phyloP scores from a whole-genome alignment of 2,797 vertebrate species.

The Tokudaia tokunoshimensis region DNA sequence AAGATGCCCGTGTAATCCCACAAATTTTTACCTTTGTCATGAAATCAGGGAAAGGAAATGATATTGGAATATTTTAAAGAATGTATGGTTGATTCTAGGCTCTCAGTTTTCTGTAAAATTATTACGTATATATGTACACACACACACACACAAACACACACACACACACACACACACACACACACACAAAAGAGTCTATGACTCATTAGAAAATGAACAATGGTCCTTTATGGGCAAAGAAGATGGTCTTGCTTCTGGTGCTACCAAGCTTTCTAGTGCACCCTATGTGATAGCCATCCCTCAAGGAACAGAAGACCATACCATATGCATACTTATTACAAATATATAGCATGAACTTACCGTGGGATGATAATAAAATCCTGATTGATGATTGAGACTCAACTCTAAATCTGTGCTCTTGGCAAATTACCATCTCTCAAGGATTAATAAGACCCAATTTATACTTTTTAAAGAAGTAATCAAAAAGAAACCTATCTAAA shows the following conservation, averaged over 20 bases:
- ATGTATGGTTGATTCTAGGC: not conserved
- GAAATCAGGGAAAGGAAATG: not conserved
- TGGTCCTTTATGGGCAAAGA: not conserved
- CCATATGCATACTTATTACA: not conserved
- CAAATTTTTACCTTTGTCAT: slow-evolving; percentile 5
- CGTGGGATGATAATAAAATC: slow-evolving; percentile 32
- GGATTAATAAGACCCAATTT: slow-evolving; percentile 48
- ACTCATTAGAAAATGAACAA: not conserved
- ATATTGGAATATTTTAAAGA: not conserved
- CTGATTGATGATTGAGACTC: not conserved
- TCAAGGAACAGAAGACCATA: not conserved
- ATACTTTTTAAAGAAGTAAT: slow-evolving; percentile 56
- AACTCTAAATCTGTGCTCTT: slow-evolving; percentile 5
- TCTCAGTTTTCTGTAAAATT: slow-evolving; percentile 38
- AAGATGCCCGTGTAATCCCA: not conserved
- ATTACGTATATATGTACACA: not conserved
- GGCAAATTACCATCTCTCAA: slow-evolving; percentile 26
- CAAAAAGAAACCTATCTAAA: slow-evolving; percentile 27
- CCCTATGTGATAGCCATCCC: rapidly evolving
- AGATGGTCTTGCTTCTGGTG: not conserved
- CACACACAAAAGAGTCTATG: not conserved
- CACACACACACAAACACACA: no score
- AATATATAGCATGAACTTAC: not conserved
- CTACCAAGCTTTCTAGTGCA: rapidly evolving
- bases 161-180: not conserved